Conservation (phyloP, 2,113 vertebrate genomes). For the Anser cygnoides region DNA sequence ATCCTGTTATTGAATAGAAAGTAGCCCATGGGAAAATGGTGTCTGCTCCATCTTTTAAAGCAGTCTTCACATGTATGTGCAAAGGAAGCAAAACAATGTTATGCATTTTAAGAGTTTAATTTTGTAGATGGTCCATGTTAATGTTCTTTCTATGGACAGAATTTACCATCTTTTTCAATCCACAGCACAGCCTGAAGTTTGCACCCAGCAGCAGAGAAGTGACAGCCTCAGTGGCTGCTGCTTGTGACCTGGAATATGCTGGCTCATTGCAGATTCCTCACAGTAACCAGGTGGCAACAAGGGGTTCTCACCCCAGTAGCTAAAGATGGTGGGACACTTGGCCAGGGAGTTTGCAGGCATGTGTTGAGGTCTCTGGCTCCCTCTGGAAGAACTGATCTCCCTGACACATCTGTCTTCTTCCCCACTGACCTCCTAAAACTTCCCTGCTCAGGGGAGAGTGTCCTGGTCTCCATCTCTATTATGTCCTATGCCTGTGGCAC, state of each 20-base stretch:
- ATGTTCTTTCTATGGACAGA: not conserved
- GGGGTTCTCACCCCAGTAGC: not conserved
- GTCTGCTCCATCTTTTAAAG: not conserved
- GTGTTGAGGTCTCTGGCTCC: not conserved
- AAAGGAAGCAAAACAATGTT: not conserved
- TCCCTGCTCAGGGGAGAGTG: not conserved
- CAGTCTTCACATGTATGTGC: not conserved
- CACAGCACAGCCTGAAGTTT: not conserved
- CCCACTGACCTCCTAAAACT: not conserved
- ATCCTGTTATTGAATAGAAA: not conserved
- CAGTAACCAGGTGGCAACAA: too few relatives aligned
- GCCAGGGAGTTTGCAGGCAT: not conserved
- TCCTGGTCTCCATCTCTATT: not conserved
- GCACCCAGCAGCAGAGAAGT: not conserved
- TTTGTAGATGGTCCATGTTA: not conserved
- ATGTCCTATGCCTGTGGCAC: not conserved
- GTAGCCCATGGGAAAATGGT: not conserved
- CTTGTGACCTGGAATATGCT: accelerated
- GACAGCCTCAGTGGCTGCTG: accelerated
- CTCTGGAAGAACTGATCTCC: not conserved
- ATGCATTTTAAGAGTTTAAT: not conserved
- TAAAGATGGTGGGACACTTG: not conserved
- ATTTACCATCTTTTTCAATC: not conserved
- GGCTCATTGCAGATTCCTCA: not conserved
- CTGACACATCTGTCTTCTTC: not conserved